These are phyloP conservation scores for Pipistrellus kuhlii DNA, from an alignment of 2,797 vertebrate species.

Conservation along the genomic window DNA sequence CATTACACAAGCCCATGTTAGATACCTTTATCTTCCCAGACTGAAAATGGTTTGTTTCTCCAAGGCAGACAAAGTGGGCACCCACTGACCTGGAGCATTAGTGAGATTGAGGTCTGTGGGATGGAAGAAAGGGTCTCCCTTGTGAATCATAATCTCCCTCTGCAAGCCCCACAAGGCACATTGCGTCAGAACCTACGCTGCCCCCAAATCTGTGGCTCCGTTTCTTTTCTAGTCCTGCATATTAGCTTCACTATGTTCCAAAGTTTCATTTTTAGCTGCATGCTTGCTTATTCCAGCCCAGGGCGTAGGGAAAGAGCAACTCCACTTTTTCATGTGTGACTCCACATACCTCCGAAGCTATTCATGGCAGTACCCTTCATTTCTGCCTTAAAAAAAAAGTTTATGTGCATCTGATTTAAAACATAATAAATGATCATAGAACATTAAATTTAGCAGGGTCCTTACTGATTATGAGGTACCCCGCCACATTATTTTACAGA, in stretches of 20 bases:
- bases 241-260: neutral
- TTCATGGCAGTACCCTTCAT: neutral
- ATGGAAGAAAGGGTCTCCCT: neutral
- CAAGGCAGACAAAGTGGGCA: neutral
- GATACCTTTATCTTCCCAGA: neutral
- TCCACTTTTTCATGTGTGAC: neutral
- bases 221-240: neutral
- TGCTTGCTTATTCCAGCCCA: neutral
- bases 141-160: neutral
- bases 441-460: neutral
- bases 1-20: conserved; percentile 26
- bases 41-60: neutral
- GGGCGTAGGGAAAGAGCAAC: neutral
- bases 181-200: neutral
- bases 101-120: neutral
- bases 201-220: neutral
- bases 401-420: conserved; percentile 19
- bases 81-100: neutral
- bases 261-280: neutral
- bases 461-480: neutral
- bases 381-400: neutral
- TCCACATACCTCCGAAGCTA: neutral
- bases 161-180: neutral
- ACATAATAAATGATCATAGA: neutral
- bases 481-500: neutral